phyloP scores from a whole-genome alignment of 2,797 vertebrate genomes.

The Tapera naevia region DNA sequence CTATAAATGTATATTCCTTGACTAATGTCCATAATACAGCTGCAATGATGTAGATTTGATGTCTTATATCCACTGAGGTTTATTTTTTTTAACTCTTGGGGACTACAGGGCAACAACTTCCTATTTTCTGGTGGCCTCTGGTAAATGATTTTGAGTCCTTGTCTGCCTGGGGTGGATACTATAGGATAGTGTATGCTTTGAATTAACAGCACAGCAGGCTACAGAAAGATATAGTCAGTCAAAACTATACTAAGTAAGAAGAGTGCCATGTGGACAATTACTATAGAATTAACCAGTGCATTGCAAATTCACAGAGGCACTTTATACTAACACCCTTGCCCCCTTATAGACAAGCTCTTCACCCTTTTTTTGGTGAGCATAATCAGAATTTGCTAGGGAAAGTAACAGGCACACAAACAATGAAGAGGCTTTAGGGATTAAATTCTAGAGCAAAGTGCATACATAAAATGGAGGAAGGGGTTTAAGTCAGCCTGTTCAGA shows the following conservation, averaged over 20 bases:
- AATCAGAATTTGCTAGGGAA: not conserved
- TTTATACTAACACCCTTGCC: rapidly evolving
- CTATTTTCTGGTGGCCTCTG: not conserved
- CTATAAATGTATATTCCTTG: not conserved
- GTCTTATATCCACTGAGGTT: not conserved
- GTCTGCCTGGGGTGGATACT: not conserved
- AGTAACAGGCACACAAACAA: not conserved
- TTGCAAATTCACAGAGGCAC: not conserved
- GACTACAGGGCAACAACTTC: not conserved
- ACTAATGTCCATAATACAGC: not conserved
- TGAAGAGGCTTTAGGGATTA: not conserved
- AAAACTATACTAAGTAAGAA: not conserved
- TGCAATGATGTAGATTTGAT: not conserved
- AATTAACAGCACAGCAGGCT: not conserved
- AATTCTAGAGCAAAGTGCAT: not conserved
- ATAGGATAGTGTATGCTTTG: not conserved
- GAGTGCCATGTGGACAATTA: rapidly evolving
- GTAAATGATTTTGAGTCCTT: not conserved
- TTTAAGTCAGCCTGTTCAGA: not conserved
- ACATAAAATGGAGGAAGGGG: not conserved
- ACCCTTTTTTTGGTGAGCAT: not conserved
- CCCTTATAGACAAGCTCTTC: not conserved
- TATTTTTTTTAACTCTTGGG: not conserved
- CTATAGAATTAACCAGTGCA: not conserved
- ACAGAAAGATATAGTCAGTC: not conserved